Base-by-base conservation (phyloP, 2,113 vertebrate species). In the Aleadryas rufinucha region DNA sequence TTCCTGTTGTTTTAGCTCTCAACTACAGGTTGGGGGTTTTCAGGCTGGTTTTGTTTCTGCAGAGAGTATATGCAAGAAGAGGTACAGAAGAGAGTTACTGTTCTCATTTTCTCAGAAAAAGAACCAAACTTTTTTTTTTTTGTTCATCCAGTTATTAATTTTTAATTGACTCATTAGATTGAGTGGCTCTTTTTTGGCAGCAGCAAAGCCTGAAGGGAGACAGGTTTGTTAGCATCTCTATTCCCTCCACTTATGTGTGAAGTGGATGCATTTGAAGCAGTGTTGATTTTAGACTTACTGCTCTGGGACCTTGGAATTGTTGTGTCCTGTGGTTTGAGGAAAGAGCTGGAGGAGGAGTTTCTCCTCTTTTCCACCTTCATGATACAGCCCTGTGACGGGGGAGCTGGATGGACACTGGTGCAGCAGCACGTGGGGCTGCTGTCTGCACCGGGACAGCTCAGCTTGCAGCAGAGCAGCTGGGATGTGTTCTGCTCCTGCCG, bases 141-240 rank as follows among this genome's bases (percentile, higher is more conserved):
- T 30, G n/a, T 93, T 90, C 65, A 93, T 82, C 52, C 66, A 78
- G 64, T 93, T 95, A 97, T 89, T 82, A 97, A 97, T 96, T 97
- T 97, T 97, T 97, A 95, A 97, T 95, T 94, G 72, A 87, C 64
- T 97, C 75, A 75, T 97, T 96, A 96, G 87, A 94, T 87, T 84
- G 75, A 90, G 80, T 77, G 78, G 65, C 92, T 91, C 81, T 77
- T 87, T 89, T 94, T 95, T 96, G 94, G 89, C 95, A 95, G 80
- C 47, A 37, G 69, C 59, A 71, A 84, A 91, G 59, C 82, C 95
- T 94, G 91, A 69, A 86, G 90, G 75, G 94, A 81, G 81, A 42
- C 64, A 90, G 50, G 84, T 93, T 92, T 97, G 92, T 96, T 92
- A 95, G 90, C 76, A 69, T 92, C 76, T 95, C 66, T 84, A 0